Evolutionary conservation across 2,113 vertebrate species (phyloP).

Genomic region (Beaufortia kweichowensis): DNA sequence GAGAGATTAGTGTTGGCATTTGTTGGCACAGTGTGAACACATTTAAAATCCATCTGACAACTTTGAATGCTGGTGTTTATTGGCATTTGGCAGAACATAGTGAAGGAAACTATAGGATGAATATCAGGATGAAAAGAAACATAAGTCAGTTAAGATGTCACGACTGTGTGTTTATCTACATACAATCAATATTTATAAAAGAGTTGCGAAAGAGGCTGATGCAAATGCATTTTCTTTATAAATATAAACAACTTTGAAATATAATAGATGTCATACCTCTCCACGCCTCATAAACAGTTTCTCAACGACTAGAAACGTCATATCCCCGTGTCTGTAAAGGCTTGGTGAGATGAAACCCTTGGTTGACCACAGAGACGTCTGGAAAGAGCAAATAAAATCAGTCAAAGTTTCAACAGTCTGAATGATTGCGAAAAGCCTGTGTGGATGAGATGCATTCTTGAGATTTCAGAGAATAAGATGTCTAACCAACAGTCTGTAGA

Average conservation of each 20-base stretch:
- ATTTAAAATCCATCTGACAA: no score
- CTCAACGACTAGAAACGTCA: not conserved
- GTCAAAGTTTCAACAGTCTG: slow-evolving; percentile 41
- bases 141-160: no score
- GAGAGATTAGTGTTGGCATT: no score
- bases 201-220: no score
- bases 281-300: not conserved
- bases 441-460: not conserved
- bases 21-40: no score
- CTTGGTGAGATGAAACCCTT: slow-evolving; percentile 37
- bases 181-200: no score
- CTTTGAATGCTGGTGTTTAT: no score
- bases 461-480: slow-evolving; percentile 9
- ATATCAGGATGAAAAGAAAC: no score
- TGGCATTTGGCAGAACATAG: no score
- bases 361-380: slow-evolving; percentile 40
- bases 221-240: not conserved
- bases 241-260: not conserved
- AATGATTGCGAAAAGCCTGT: slow-evolving; percentile 12
- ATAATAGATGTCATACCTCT: not conserved
- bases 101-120: no score
- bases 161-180: no score
- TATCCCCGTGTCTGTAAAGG: slow-evolving; percentile 1
- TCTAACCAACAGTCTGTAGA: not conserved
- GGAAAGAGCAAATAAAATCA: slow-evolving; percentile 26